Percentiles rank a stretch among this genome's conserved stretches.
Conservation (phyloP, 2,113 vertebrate genomes). For the Beaufortia kweichowensis region DNA sequence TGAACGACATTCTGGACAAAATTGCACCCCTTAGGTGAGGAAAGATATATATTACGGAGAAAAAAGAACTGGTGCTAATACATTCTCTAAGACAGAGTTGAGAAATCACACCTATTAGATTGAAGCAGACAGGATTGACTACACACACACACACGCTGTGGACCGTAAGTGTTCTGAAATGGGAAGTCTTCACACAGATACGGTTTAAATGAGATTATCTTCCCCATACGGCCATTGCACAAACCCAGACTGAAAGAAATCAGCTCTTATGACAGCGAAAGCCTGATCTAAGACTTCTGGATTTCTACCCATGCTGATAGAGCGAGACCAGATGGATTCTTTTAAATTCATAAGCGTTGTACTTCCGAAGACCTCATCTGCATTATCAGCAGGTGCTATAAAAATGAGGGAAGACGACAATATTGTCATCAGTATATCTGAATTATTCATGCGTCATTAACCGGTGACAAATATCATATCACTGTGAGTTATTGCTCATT, state of each 20-base stretch:
- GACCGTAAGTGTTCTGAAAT: conserved; percentile 4
- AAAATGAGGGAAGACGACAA: conserved; percentile 26
- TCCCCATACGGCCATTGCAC: conserved; percentile 54
- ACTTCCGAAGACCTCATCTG: conserved; percentile 28
- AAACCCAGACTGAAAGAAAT: conserved; percentile 58
- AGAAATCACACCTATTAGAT: not conserved
- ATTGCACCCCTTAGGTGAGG: not conserved
- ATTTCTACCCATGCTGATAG: conserved; percentile 6
- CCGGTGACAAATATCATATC: conserved; percentile 15
- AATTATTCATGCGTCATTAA: conserved; percentile 36
- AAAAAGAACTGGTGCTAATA: not conserved
- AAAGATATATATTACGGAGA: not conserved
- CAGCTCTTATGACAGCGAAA: conserved; percentile 15
- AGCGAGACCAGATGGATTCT: conserved; percentile 24
- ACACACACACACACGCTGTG: not conserved
- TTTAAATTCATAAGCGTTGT: conserved; percentile 27
- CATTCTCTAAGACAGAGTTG: conserved; percentile 14
- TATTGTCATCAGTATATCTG: conserved; percentile 26
- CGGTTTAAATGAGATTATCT: conserved; percentile 76
- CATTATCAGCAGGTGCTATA: conserved; percentile 44
- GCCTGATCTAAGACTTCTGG: conserved; percentile 2
- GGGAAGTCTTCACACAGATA: conserved; percentile 72
- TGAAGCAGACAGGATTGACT: conserved; percentile 11
- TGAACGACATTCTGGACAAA: not conserved
- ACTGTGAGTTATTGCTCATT: conserved; percentile 33